These are phyloP conservation scores for Columba guinea DNA, from an alignment of 2,797 vertebrate genomes.

Conservation along the genomic window DNA sequence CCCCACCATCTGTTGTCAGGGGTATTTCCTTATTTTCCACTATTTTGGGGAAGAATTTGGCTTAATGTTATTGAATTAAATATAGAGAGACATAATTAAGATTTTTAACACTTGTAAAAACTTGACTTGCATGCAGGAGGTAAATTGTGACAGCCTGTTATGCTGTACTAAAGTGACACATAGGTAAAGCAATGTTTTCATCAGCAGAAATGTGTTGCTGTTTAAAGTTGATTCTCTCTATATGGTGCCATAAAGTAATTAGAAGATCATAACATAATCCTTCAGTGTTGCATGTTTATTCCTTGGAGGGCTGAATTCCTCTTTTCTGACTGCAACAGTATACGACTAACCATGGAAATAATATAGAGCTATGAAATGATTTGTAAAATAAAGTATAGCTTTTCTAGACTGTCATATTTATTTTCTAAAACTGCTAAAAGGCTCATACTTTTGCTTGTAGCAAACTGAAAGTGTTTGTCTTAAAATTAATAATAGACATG, in stretches of 20 bases:
- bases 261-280: slow-evolving; percentile 17
- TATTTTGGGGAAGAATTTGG: neutral
- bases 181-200: slow-evolving; percentile 17
- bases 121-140: neutral
- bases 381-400: neutral
- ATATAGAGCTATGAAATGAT: neutral
- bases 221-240: slow-evolving; percentile 8
- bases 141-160: neutral
- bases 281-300: slow-evolving; percentile 31
- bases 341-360: slow-evolving; percentile 7
- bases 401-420: neutral
- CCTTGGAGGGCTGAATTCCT: slow-evolving; percentile 6
- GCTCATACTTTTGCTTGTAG: neutral
- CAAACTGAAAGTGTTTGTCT: slow-evolving; percentile 17
- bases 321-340: neutral
- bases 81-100: neutral
- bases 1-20: neutral
- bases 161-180: neutral
- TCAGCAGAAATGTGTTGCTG: neutral
- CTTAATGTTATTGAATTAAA: neutral
- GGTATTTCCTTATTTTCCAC: neutral
- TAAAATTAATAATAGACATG: slow-evolving; percentile 11
- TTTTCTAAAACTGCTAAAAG: neutral
- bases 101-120: neutral
- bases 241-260: slow-evolving; percentile 45